These are phyloP conservation scores for Bellardia bayeri DNA, from an alignment of 2,888 invertebrate species.

Conservation along the genomic window DNA sequence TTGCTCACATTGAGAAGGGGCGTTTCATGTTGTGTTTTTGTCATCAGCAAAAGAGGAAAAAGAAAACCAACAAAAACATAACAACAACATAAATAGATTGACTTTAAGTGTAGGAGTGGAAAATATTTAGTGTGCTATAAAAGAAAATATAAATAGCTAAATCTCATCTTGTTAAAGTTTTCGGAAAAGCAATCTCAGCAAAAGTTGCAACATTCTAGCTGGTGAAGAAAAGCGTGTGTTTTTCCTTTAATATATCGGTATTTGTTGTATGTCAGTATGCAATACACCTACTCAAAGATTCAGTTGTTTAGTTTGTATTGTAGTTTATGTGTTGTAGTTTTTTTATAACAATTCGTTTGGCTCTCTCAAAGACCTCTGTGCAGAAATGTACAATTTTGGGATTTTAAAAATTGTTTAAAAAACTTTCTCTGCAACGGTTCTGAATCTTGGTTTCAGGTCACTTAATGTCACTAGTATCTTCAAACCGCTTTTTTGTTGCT, in stretches of 20 bases:
- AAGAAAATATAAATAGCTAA: constrained; percentile 30
- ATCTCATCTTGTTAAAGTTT: constrained; percentile 37
- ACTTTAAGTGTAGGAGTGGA: constrained; percentile 27
- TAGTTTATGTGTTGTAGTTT: background rate
- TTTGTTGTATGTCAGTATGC: background rate
- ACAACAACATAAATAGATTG: constrained; percentile 20
- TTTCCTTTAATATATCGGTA: background rate
- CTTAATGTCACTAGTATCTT: too few species aligned
- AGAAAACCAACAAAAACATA: background rate
- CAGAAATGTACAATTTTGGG: background rate
- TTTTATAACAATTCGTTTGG: background rate
- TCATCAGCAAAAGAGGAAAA: background rate
- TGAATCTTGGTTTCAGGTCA: too few species aligned
- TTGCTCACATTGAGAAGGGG: constrained; percentile 7
- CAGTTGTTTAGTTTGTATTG: background rate
- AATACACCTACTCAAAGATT: background rate
- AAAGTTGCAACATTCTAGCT: constrained; percentile 8
- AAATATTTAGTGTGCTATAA: constrained; percentile 28
- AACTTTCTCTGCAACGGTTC: too few species aligned
- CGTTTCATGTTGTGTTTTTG: constrained; percentile 35
- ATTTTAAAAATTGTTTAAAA: too few species aligned
- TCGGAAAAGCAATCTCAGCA: constrained; percentile 35
- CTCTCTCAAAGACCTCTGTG: background rate
- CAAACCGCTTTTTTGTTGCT: too few species aligned
- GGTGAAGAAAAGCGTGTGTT: background rate